Conservation (phyloP, 2,888 invertebrate species). For the Andrena flavipes region DNA sequence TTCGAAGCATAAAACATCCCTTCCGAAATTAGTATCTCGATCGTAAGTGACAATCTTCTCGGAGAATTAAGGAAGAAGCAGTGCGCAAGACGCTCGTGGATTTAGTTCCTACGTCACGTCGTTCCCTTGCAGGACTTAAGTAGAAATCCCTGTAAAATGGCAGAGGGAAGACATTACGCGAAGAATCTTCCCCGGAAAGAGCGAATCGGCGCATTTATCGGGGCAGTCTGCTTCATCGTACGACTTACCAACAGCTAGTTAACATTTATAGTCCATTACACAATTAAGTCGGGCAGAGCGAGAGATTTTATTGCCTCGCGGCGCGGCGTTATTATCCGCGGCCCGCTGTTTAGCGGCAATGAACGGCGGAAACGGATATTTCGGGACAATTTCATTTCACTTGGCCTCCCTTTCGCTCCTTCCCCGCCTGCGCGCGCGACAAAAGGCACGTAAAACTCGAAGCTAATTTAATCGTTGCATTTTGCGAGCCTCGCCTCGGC, state of each 20-base stretch:
- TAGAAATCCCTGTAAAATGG: neutral
- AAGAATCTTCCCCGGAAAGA: neutral
- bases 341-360: neutral
- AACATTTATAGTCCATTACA: conserved; percentile 32
- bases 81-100: neutral
- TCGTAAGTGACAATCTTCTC: neutral
- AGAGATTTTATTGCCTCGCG: conserved; percentile 24
- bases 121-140: neutral
- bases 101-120: neutral
- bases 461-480: conserved; percentile 42
- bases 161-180: neutral
- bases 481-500: neutral
- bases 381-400: conserved; percentile 28
- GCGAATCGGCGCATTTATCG: neutral
- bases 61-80: neutral
- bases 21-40: no score
- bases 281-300: conserved; percentile 27
- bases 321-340: conserved; percentile 8
- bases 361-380: conserved; percentile 30
- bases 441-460: conserved; percentile 8
- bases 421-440: neutral
- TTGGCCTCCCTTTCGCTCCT: neutral
- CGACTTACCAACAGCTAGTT: conserved; percentile 8
- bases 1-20: neutral
- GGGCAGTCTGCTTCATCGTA: neutral